Conservation (phyloP, 2,797 vertebrate species). For the Chanos chanos region DNA sequence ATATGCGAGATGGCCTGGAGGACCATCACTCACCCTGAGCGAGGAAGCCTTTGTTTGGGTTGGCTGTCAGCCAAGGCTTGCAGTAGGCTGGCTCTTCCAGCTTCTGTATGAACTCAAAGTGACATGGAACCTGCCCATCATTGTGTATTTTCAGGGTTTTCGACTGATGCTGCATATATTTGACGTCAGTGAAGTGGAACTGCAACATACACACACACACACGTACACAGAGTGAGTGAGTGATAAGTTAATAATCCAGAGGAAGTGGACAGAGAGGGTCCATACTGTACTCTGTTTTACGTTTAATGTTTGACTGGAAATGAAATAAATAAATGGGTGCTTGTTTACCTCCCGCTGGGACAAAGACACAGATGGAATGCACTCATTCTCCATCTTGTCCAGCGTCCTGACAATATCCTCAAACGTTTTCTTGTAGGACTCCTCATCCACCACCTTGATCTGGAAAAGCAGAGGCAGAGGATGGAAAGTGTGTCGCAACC, state of each 20-base stretch:
- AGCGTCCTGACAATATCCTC: constrained; percentile 90
- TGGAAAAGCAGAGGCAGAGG: constrained; percentile 51
- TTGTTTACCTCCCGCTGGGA: constrained; percentile 81
- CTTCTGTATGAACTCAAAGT: constrained; percentile 95
- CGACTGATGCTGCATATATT: constrained; percentile 90
- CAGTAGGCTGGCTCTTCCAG: constrained; percentile 85
- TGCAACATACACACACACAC: constrained; percentile 52
- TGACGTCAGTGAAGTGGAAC: constrained; percentile 89
- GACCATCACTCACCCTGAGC: constrained; percentile 75
- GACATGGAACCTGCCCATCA: constrained; percentile 91
- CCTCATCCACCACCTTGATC: constrained; percentile 86
- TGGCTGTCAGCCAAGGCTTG: constrained; percentile 89
- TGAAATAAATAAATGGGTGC: not conserved
- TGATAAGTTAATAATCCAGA: not conserved
- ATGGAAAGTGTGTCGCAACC: not conserved
- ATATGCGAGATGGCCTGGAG: not conserved
- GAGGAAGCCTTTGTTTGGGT: constrained; percentile 87
- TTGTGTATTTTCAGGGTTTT: constrained; percentile 82
- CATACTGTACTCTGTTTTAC: not conserved
- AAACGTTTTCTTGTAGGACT: constrained; percentile 83
- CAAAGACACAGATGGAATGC: constrained; percentile 88
- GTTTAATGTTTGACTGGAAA: not conserved
- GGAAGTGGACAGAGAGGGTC: not conserved
- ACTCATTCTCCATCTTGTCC: constrained; percentile 97
- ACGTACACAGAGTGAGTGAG: not conserved